phyloP scores from a whole-genome alignment of 2,113 vertebrate genomes.

The Gnathonemus longibarbis region DNA sequence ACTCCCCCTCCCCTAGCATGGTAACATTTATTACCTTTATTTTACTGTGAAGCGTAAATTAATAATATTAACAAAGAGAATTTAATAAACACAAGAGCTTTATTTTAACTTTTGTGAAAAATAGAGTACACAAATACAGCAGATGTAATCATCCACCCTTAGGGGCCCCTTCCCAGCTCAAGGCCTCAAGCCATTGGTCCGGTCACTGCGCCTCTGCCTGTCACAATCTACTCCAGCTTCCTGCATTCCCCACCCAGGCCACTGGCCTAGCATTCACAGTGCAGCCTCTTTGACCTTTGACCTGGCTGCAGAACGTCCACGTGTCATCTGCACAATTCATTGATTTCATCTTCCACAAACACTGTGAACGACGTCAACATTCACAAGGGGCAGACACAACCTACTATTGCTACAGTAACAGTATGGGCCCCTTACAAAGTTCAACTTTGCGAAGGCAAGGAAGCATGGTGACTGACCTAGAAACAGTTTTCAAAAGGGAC shows the following conservation, averaged over 20 bases:
- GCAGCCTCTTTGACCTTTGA: not conserved
- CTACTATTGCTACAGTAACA: not conserved
- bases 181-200: no score
- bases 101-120: no score
- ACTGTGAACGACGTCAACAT: not conserved
- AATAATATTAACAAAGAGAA: no score
- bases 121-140: no score
- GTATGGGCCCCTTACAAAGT: not conserved
- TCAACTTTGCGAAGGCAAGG: not conserved
- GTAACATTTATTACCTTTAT: no score
- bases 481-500: not conserved
- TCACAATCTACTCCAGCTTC: not conserved
- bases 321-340: not conserved
- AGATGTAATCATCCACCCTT: no score
- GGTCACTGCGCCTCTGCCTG: no score
- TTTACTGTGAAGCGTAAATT: no score
- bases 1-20: no score
- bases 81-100: no score
- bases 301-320: not conserved
- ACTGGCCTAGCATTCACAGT: not conserved
- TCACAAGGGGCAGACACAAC: not conserved
- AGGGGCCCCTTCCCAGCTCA: no score
- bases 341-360: not conserved
- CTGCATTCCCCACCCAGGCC: not conserved
- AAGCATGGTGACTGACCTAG: not conserved